phyloP scores from a whole-genome alignment of 2,113 vertebrate species.

The Candoia aspera region DNA sequence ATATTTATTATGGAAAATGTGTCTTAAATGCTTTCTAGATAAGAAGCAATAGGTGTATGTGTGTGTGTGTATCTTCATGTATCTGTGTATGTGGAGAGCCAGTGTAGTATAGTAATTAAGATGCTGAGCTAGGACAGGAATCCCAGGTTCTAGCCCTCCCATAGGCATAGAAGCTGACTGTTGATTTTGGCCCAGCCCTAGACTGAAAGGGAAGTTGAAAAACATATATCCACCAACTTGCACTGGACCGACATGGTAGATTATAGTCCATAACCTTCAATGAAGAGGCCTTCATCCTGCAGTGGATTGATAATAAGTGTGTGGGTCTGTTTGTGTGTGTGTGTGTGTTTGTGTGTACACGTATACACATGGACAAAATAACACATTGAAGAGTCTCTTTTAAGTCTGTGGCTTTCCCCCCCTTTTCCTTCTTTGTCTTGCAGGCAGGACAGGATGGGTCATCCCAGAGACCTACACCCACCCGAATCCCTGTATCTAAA shows the following conservation, averaged over 20 bases:
- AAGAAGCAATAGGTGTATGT: not conserved
- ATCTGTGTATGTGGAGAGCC: not conserved
- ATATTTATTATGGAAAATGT: not conserved
- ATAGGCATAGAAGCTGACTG: not conserved
- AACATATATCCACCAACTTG: not conserved
- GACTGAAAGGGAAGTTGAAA: not conserved
- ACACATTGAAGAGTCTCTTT: not conserved
- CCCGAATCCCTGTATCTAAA: slow-evolving; percentile 94
- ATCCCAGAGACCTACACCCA: slow-evolving; percentile 80
- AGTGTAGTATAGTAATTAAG: not conserved
- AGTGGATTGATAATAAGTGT: no score
- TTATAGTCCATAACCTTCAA: no score
- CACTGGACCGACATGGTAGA: no score
- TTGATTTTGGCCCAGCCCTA: not conserved
- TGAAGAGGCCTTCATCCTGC: no score
- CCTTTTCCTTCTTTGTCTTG: slow-evolving; percentile 50
- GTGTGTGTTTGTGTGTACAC: not conserved
- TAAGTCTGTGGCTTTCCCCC: slow-evolving; percentile 26
- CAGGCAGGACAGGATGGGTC: slow-evolving; percentile 87
- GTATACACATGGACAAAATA: not conserved
- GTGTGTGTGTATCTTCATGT: not conserved
- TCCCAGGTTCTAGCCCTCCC: not conserved
- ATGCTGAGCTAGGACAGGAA: not conserved
- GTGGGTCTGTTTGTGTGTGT: no score
- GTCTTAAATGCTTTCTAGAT: not conserved